Conservation (phyloP, 2,888 invertebrate genomes). For the Pseudococcus jackbeardsleyi region DNA sequence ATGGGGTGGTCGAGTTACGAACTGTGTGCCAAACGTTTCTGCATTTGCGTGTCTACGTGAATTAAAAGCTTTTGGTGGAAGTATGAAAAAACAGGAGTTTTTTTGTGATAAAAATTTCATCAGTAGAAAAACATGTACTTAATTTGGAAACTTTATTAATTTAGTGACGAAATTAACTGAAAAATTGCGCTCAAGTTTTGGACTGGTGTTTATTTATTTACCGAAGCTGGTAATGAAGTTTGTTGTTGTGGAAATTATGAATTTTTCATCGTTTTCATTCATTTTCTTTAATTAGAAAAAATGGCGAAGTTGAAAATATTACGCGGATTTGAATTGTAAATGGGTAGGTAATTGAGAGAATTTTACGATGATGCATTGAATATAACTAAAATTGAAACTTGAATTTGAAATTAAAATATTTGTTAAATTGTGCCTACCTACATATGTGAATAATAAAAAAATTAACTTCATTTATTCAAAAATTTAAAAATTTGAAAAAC, state of each 20-base stretch:
- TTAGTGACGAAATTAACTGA: background rate
- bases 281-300: background rate
- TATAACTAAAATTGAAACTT: too few species aligned
- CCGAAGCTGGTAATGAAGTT: background rate
- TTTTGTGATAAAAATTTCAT: background rate
- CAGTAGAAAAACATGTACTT: background rate
- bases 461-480: too few species aligned
- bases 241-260: background rate
- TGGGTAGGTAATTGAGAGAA: too few species aligned
- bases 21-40: too few species aligned
- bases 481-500: too few species aligned
- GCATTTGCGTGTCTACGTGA: too few species aligned
- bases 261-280: conserved; percentile 7
- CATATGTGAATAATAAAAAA: too few species aligned
- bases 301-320: background rate
- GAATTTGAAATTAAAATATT: too few species aligned
- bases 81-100: background rate
- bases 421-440: too few species aligned
- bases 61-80: background rate
- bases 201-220: background rate
- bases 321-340: too few species aligned
- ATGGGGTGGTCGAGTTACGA: too few species aligned
- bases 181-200: background rate
- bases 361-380: too few species aligned
- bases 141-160: background rate